These are phyloP conservation scores for Drosophila sechellia DNA, from an alignment of 1,140 invertebrate species.

Conservation along the genomic window DNA sequence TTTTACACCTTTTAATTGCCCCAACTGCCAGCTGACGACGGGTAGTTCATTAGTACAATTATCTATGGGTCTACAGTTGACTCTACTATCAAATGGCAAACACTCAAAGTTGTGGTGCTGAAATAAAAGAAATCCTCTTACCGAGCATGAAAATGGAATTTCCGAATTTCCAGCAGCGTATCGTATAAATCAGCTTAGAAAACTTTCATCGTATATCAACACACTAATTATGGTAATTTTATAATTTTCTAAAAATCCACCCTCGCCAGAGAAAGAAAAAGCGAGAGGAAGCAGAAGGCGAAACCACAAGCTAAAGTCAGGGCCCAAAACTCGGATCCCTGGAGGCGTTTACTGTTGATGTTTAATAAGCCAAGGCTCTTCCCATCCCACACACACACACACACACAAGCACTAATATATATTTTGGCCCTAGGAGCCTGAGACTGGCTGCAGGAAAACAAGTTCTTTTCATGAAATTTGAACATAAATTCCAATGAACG, in stretches of 20 bases:
- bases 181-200: constrained; percentile 75
- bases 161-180: constrained; percentile 36
- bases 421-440: constrained; percentile 28
- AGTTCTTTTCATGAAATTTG: constrained; percentile 78
- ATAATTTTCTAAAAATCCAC: constrained; percentile 69
- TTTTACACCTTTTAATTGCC: constrained; percentile 49
- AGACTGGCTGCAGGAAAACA: constrained; percentile 61
- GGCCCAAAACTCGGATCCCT: constrained; percentile 29
- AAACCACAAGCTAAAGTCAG: constrained; percentile 37
- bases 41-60: constrained; percentile 41
- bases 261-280: neutral
- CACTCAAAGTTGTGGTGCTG: constrained; percentile 17
- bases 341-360: constrained; percentile 70
- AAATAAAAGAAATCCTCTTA: constrained; percentile 44
- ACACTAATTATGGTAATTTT: constrained; percentile 77
- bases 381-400: neutral
- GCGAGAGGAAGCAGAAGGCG: constrained; percentile 34
- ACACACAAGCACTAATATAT: constrained; percentile 29
- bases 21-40: constrained; percentile 1
- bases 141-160: constrained; percentile 27
- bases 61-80: constrained; percentile 13
- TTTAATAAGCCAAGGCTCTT: constrained; percentile 66
- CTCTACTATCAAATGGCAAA: constrained; percentile 34
- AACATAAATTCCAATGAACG: constrained; percentile 78
- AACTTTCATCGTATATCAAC: constrained; percentile 77